Conservation (phyloP, 2,888 invertebrate genomes). For the Ophioninae sp. region DNA sequence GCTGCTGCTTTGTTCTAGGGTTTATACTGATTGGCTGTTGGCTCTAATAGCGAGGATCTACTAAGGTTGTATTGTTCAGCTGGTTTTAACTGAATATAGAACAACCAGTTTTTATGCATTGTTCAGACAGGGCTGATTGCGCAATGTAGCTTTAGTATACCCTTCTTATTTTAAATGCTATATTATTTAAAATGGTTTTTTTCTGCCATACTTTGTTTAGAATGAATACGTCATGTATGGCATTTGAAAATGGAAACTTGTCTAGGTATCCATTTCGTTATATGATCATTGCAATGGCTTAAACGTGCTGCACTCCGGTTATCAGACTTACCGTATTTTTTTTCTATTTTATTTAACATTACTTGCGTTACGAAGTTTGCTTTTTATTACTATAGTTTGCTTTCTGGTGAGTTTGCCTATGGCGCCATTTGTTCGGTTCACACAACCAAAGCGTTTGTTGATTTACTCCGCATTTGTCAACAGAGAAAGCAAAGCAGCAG, state of each 20-base stretch:
- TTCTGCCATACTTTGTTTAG: background rate
- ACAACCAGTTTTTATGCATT: too few relatives aligned
- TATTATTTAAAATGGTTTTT: background rate
- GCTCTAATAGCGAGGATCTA: background rate
- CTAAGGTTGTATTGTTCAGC: background rate
- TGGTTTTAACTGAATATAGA: background rate
- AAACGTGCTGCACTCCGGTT: too few relatives aligned
- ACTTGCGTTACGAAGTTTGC: too few relatives aligned
- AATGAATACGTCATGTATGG: background rate
- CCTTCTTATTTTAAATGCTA: background rate
- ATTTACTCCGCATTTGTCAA: background rate
- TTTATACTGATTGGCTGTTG: background rate
- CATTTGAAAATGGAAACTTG: too few relatives aligned
- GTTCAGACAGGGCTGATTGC: too few relatives aligned
- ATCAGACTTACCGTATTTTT: too few relatives aligned
- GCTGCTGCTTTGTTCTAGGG: background rate
- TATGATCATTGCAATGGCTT: too few relatives aligned
- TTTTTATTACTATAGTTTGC: too few relatives aligned
- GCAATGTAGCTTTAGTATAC: too few relatives aligned
- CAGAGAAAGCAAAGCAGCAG: constrained; percentile 79
- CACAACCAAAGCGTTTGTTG: background rate
- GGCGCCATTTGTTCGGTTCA: background rate
- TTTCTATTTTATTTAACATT: too few relatives aligned
- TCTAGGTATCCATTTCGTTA: too few relatives aligned
- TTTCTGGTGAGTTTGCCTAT: too few relatives aligned